A percentile compares a stretch with the other conserved stretches of the same genome.
These are phyloP conservation scores for Dasyprocta punctata DNA, from an alignment of 2,113 vertebrate genomes.

Conservation along the genomic window DNA sequence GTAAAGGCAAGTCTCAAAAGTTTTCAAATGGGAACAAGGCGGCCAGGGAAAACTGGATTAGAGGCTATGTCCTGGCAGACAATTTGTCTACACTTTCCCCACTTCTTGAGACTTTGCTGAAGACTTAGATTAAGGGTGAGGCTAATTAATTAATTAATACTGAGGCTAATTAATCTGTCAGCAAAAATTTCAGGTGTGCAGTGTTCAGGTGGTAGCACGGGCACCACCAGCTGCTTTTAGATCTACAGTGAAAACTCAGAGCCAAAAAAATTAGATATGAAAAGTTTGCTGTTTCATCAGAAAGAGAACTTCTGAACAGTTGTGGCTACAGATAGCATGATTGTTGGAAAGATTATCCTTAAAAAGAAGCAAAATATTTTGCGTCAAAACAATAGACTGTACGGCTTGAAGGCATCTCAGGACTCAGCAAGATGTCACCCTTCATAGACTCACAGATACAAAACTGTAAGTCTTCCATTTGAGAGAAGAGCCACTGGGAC, in stretches of 20 bases:
- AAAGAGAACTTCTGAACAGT: not conserved
- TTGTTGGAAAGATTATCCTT: not conserved
- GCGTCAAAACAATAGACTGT: not conserved
- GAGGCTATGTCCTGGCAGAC: not conserved
- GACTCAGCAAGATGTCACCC: not conserved
- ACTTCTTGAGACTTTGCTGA: not conserved
- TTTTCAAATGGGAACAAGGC: not conserved
- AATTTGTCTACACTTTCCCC: not conserved
- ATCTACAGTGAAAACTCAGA: not conserved
- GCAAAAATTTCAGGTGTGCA: not conserved
- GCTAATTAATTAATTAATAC: not conserved
- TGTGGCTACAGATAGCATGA: not conserved
- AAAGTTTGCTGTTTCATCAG: not conserved
- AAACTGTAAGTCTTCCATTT: not conserved
- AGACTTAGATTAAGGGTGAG: not conserved
- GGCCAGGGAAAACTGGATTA: not conserved
- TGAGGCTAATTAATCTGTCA: not conserved
- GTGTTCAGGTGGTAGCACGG: not conserved
- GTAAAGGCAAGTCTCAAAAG: not conserved
- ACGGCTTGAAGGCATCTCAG: not conserved
- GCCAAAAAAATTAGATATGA: not conserved
- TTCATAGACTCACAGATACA: not conserved
- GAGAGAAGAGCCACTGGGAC: not conserved
- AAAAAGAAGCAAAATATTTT: not conserved
- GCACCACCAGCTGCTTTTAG: not conserved